Evolutionary conservation across 2,113 vertebrate species (phyloP), one percentile per base, ranked within the genome.

Genomic region (Dipodomys spectabilis): DNA sequence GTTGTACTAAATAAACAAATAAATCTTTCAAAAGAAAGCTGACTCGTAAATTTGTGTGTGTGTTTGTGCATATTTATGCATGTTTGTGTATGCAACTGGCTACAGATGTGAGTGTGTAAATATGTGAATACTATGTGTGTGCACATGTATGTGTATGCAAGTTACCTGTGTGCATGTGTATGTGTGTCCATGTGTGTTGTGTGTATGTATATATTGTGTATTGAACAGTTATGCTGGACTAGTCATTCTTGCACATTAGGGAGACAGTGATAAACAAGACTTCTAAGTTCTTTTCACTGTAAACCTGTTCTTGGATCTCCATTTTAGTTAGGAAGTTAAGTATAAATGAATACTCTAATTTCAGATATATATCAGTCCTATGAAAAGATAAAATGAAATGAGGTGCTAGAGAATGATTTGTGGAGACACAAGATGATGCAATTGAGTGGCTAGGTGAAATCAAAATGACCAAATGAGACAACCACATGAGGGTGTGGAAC

Each of bases 1-100:
- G 28, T 60, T 81, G 64, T 68, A 82, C 86, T 88, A 81, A 90
- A 91, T 77, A 90, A 71, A 53, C 13, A 67, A 49, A 9, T 22
- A 81, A 92, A 82, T 8, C 62, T 73, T 64, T 86, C 80, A 89
- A 72, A 53, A 75, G 23, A 62, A 65, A 57, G n/a, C 22, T n/a
- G 4, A 72, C 49, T 32, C 53, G 3, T 74, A 71, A 85, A 44
- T 71, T 32, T 85, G 4, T 18, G n/a, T 80, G 8, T 44, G 2
- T 39, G n/a, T 64, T 62, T 77, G 60, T 77, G 39, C 45, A 15
- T 49, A 4, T 35, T 57, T 57, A 16, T 57, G 30, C 27, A 30
- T n/a, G 68, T 32, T 13, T 18, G 2, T 71, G 6, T 32, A 6
- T n/a, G 68, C n/a, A 6, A 3, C 2, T 71, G 30, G 13, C 30